Evolutionary conservation across 2,888 invertebrate species (phyloP), one percentile per base, ranked within the genome.

Genomic region (Julus scanicus): DNA sequence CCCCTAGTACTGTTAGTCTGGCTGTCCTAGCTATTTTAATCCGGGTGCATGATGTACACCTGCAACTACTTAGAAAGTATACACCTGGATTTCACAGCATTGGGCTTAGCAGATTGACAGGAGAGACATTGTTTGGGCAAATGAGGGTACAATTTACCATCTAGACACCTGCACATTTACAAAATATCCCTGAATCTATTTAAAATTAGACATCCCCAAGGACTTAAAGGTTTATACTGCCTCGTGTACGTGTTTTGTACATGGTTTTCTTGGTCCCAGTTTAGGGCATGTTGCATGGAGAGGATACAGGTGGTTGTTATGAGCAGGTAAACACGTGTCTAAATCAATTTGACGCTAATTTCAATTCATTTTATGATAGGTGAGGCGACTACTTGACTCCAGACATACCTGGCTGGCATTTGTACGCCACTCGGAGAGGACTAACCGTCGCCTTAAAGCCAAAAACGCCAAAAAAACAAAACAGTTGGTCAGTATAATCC

Each of bases 391-490:
- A 11, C 83, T 88, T 29, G 89, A 89, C 48, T 84, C 89, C 37
- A 88, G 87, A 39, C 49, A 53, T 17, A 89, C 88, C 29, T 89
- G 89, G 89, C 29, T 88, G 57, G 89, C 89, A 15, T 89, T 89
- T 86, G 63, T 88, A 40, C 39, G 87, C 17, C 88, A 89, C 53
- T 86, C 89, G 17, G 88, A 89, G 49, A 44, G 89, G 40, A 84
- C 86, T 15, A 83, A 88, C 53, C 44, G 85, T 53, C 71, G 87
- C 57, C 89, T 84, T 29, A 86, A 57, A 57, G 86, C 84, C 53
- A 89, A 88, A 44, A 89, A 88, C 84, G 89, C 88, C 13, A 80
- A 87, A 87, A 83, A 20, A 39, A 85, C 86, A 0, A 88, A 88
- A 40, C 71, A 88, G 48, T 86, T 88, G 84, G 89, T 86, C n/a